These are phyloP conservation scores for Latrodectus geometricus DNA, from an alignment of 1,140 invertebrate genomes.

Conservation along the genomic window DNA sequence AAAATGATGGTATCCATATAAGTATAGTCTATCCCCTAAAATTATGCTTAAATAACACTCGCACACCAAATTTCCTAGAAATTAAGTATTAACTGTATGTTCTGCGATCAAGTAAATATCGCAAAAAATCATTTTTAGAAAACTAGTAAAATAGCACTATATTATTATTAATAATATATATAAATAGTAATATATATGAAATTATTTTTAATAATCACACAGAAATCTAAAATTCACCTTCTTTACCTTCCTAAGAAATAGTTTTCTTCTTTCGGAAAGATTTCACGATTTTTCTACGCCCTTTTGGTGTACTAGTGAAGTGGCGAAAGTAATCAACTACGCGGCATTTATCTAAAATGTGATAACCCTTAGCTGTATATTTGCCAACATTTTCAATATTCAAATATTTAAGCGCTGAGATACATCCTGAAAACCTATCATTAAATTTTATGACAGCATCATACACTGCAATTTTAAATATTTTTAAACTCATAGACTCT, in stretches of 20 bases:
- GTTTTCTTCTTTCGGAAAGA: neutral
- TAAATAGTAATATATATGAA: no score
- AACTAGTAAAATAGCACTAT: no score
- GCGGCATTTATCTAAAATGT: neutral
- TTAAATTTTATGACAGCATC: conserved; percentile 28
- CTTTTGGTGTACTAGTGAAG: neutral
- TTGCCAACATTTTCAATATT: neutral
- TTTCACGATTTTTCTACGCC: neutral
- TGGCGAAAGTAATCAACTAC: neutral
- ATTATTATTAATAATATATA: no score
- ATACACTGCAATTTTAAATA: conserved; percentile 13
- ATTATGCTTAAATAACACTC: no score
- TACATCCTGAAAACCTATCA: neutral
- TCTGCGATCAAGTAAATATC: no score
- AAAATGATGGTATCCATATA: no score
- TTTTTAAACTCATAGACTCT: conserved; percentile 21
- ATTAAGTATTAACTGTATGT: no score
- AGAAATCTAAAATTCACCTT: neutral
- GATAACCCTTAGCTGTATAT: neutral
- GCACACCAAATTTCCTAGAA: no score
- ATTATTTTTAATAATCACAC: no score
- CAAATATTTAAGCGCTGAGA: neutral
- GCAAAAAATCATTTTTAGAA: no score
- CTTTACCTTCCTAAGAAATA: neutral
- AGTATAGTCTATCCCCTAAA: no score